Percentiles rank a stretch among this genome's conserved stretches.
Evolutionary conservation across 2,888 invertebrate species (phyloP).

Genomic region (Cantharis rustica): DNA sequence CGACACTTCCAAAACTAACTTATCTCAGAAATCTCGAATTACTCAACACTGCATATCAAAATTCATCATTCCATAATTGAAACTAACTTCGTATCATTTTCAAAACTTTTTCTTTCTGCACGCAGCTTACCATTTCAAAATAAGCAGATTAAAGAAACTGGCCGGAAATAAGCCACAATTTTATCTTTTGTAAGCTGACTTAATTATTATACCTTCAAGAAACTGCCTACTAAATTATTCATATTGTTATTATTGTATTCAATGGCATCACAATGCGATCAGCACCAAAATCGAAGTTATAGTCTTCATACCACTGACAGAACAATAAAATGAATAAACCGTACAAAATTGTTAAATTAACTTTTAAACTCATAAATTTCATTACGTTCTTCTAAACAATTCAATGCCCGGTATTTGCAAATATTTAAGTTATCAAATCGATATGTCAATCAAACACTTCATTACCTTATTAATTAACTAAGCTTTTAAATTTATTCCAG

Average conservation of each 20-base stretch:
- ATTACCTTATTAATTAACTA: not conserved
- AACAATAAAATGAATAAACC: not conserved
- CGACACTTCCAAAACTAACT: not conserved
- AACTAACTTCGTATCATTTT: not conserved
- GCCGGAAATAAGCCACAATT: not conserved
- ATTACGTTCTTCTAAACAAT: not conserved
- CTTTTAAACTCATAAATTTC: not conserved
- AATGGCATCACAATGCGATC: not conserved
- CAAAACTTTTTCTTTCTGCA: not conserved
- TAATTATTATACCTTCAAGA: not conserved
- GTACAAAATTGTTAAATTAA: not conserved
- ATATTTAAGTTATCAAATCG: not conserved
- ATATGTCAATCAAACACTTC: not conserved
- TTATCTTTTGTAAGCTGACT: not conserved
- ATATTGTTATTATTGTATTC: not conserved
- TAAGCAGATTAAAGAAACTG: not conserved
- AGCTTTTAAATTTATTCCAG: not conserved
- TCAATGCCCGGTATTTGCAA: not conserved
- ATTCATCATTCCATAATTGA: not conserved
- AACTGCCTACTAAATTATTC: not conserved
- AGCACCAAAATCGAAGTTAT: not conserved
- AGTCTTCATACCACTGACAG: not conserved
- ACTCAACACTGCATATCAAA: not conserved
- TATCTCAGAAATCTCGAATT: constrained; percentile 1
- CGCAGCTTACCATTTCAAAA: not conserved